Evolutionary conservation across 30 jellyfish, hydroid and myxozoan species (phyloP), one percentile per base, ranked within the genome.

Genomic region (Turritopsis rubra): DNA sequence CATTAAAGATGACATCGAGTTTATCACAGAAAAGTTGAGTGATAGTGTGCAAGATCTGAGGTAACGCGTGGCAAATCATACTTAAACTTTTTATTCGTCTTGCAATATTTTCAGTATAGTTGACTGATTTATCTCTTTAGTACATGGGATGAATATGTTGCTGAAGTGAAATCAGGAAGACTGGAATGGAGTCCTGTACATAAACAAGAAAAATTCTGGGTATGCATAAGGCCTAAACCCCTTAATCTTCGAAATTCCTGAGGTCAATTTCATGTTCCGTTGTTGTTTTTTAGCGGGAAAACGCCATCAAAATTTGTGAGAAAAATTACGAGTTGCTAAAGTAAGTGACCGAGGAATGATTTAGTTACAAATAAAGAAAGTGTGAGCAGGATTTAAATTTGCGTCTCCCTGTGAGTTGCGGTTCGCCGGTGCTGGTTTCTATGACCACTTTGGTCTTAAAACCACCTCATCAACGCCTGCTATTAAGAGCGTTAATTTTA

Each of bases 141-240:
- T 75, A 95, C 97, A 13, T 95, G 92, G 89, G 99, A 95, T 75
- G 99, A 95, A 82, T 95, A 95, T 65, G 97, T 85, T 24, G 99
- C 97, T n/a, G 99, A 95, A 73, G 96, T 95, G 81, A 89, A 83
- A 85, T 89, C 96, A 21, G 99, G 99, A 13, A 79, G 97, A 52
- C 84, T 95, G 66, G 99, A 95, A 81, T 95, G 99, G 99, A 89
- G 97, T 75, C 99, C 99, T 65, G 97, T 89, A 18, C 99, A 95
- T 70, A 90, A 87, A 74, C 91, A 96, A 5, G 99, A 95, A 73
- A 89, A 89, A 82, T 95, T 95, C 73, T 95, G 99, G 97, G 99
- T 93, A 41, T 41, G 60, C 60, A 41, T 13, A 41, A 13, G 60
- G 60, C 60, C 60, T 41, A 3, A 41, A 41, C 60, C 60, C 60